phyloP scores from a whole-genome alignment of 1,140 invertebrate genomes.

The Helicoverpa zea region DNA sequence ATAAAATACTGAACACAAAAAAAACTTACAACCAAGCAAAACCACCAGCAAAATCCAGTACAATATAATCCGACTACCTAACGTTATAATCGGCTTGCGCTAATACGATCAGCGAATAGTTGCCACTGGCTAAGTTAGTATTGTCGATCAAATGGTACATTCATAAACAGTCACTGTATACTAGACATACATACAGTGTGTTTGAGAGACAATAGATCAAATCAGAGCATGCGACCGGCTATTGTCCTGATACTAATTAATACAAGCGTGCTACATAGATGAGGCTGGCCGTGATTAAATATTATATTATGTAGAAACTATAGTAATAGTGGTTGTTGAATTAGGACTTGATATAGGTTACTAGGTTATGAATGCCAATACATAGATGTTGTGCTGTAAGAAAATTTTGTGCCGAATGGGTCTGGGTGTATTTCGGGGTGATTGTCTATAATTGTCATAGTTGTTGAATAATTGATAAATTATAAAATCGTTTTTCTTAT shows the following conservation, averaged over 20 bases:
- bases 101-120: constrained; percentile 35
- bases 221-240: constrained; percentile 10
- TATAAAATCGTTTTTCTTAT: too few species aligned
- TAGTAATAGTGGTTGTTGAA: not conserved
- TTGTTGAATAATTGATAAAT: too few species aligned
- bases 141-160: constrained; percentile 24
- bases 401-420: too few species aligned
- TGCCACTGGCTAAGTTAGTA: constrained; percentile 25
- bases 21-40: not conserved
- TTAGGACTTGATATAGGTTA: not conserved
- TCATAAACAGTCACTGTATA: constrained; percentile 4
- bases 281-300: not conserved
- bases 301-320: not conserved
- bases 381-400: too few species aligned
- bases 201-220: constrained; percentile 27
- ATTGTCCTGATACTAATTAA: constrained; percentile 20
- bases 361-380: too few species aligned
- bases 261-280: constrained; percentile 1
- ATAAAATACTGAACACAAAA: not conserved
- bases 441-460: too few species aligned
- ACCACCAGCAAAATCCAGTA: not conserved
- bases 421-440: too few species aligned
- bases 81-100: constrained; percentile 31
- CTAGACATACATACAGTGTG: not conserved
- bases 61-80: constrained; percentile 7